Base-by-base conservation (phyloP, 2,797 vertebrate species). In the Atherinosoma microstoma region DNA sequence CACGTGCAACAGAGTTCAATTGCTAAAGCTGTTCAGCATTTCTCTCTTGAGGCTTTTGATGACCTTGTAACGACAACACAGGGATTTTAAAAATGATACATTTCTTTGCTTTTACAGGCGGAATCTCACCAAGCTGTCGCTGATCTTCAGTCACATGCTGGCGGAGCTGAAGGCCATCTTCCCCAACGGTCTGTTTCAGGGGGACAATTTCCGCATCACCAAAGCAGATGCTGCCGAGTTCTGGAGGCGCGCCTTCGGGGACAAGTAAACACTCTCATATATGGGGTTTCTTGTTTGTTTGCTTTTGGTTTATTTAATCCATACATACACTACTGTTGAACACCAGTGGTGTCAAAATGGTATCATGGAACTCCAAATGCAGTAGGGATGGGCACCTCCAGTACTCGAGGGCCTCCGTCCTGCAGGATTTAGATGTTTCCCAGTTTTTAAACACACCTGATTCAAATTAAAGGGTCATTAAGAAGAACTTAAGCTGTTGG, bases 121-220 rank as follows among this genome's bases (percentile, higher is more conserved):
- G 78, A 98, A 98, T 93, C 91, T 99, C 88, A 99, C 98, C 27
- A 99, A 99, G 86, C 80, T 99, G 64, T 99, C 98, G 20, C 90
- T 99, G 87, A 99, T 99, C 92, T 99, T 99, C 95, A 99, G 98
- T 89, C 98, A 99, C 89, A 99, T 99, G 98, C 93, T 99, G 89
- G 98, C 98, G 6, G 98, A 99, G 75, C 94, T 99, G 54, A 99
- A 99, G 93, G 98, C 97, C 66, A 98, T 99, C 90, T 98, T 99
- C 87, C 98, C 97, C 70, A 97, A 94, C 0, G 98, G 98, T 45
- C 94, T 97, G 58, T 99, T 99, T 92, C 97, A 99, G 85, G 98
- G 98, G 15, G 98, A 99, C 90, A 97, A 96, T 0, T 99, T 99
- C 93, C 94, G 98, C 81, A 99, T 99, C 91, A 99, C 98, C 67